Evolutionary conservation across 2,888 invertebrate species (phyloP), one percentile per base, ranked within the genome.

Genomic region (Cryptus armator): DNA sequence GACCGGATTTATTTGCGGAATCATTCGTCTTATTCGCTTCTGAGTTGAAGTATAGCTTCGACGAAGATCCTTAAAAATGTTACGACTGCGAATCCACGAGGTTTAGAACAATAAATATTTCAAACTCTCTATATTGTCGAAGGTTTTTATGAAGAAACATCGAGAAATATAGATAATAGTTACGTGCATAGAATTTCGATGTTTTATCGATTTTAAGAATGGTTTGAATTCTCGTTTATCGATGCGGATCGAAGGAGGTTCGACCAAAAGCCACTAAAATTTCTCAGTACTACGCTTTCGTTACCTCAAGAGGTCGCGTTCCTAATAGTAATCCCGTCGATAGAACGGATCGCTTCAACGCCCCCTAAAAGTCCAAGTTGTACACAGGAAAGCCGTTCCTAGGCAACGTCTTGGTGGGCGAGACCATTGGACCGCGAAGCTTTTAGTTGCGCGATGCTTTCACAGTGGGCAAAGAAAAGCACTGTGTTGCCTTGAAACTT

Each of bases 1-100:
- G 59, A 72, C 76, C 67, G 56, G 67, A 72, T 79, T 72, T 67
- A 82, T 85, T 85, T 79, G 43, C 32, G 43, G 79, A 59, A 85
- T 74, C 71, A 79, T 70, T 10, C 32, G 71, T 72, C 80, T 80
- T 80, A 76, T 79, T 80, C 82, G 72, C 79, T 71, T 75, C 12
- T 19, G n/a, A 85, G 81, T 71, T 75, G 53, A 14, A 44, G 53
- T 6, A 29, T 19, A 46, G 43, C 19, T 51, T 7, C 24, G 37
- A 32, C 43, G 48, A 48, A 62, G 32, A 62, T 32, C 66, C 24
- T 64, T 76, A 85, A 56, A 44, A 80, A 67, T 82, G 71, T 67
- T 64, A 72, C 46, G 43, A 82, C 29, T 29, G 2, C n/a, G 16
- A 37, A 44, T 12, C 16, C 14, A 44, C n/a, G 9, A 77, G 3